These are phyloP conservation scores for Loriculus beryllinus DNA, from an alignment of 2,797 vertebrate species.

Conservation along the genomic window DNA sequence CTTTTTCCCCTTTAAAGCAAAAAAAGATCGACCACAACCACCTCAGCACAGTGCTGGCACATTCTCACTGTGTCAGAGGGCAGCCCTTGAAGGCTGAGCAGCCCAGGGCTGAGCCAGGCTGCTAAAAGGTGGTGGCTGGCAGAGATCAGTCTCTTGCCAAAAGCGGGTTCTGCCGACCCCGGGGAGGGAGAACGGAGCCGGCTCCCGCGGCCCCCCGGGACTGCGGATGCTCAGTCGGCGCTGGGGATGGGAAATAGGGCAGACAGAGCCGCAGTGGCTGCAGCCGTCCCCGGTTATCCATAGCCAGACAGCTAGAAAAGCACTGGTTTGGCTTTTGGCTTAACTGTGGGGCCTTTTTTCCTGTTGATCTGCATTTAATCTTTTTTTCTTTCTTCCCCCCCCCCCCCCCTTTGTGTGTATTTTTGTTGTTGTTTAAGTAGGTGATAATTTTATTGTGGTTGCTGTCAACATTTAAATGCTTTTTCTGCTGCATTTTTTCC, in stretches of 20 bases:
- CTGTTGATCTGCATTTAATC: not conserved
- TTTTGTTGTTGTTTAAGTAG: not conserved
- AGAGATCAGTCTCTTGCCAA: not conserved
- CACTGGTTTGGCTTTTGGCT: not conserved
- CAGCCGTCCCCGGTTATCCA: not conserved
- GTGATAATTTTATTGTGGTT: not conserved
- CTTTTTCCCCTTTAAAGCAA: not conserved
- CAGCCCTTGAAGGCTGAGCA: not conserved
- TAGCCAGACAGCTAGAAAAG: constrained; percentile 30
- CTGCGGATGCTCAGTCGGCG: constrained; percentile 32
- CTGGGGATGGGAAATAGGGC: constrained; percentile 41
- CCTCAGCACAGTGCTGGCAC: not conserved
- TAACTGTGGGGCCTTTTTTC: not conserved
- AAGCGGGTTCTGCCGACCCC: not conserved
- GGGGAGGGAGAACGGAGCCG: not conserved
- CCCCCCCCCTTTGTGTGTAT: accelerated
- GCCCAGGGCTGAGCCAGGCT: not conserved
- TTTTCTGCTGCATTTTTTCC: not conserved
- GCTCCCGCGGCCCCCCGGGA: not conserved
- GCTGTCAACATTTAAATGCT: not conserved
- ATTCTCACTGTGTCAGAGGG: not conserved
- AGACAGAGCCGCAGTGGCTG: constrained; percentile 11
- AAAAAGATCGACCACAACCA: not conserved
- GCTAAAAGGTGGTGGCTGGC: not conserved
- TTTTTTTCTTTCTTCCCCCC: too few relatives aligned